Conservation (phyloP, 2,888 invertebrate species). For the Cancer borealis region DNA sequence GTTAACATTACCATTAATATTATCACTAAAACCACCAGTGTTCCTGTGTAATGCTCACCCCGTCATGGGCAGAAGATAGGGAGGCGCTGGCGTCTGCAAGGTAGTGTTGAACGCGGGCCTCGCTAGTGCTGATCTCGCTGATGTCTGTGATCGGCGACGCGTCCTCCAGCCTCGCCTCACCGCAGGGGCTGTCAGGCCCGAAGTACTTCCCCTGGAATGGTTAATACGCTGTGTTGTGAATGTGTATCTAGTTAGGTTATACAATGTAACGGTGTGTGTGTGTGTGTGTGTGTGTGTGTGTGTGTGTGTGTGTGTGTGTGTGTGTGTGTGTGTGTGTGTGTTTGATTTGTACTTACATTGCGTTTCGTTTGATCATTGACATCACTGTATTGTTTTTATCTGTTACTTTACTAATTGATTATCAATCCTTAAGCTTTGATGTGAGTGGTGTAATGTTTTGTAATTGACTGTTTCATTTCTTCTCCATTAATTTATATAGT, state of each 20-base stretch:
- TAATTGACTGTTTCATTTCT: too few species aligned
- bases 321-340: slow-evolving; percentile 18
- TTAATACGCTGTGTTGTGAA: background rate
- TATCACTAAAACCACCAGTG: background rate
- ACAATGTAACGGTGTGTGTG: background rate
- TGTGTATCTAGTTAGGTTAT: background rate
- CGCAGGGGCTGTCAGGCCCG: slow-evolving; percentile 71
- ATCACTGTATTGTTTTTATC: too few species aligned
- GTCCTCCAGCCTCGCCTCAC: slow-evolving; percentile 53
- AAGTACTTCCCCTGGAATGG: slow-evolving; percentile 69
- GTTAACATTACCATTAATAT: background rate
- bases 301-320: slow-evolving; percentile 14
- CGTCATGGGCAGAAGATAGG: slow-evolving; percentile 67
- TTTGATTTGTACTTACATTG: too few species aligned
- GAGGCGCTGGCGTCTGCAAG: slow-evolving; percentile 77
- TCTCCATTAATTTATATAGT: too few species aligned
- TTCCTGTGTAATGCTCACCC: slow-evolving; percentile 43
- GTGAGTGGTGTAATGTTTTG: too few species aligned
- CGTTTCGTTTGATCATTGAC: too few species aligned
- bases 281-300: slow-evolving; percentile 7
- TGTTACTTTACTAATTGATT: too few species aligned
- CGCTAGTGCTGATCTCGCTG: slow-evolving; percentile 61
- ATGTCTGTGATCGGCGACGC: slow-evolving; percentile 53
- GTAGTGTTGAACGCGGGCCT: slow-evolving; percentile 69
- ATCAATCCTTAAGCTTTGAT: too few species aligned